Conservation (phyloP, 2,113 vertebrate genomes). For the Rhinolophus ferrumequinum region DNA sequence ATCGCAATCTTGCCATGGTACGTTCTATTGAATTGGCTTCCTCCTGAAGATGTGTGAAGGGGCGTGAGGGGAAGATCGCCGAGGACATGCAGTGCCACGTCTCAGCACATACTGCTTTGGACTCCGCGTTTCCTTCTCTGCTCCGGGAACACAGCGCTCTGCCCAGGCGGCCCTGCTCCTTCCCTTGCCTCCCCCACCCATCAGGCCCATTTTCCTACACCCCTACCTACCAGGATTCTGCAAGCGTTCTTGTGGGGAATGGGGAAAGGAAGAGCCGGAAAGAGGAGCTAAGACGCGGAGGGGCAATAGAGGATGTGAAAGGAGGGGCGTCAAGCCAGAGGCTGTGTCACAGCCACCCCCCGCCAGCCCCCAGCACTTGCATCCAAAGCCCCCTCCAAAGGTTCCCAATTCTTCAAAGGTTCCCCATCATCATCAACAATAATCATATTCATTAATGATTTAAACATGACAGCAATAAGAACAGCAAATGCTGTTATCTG, state of each 20-base stretch:
- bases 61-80: not conserved
- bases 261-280: not conserved
- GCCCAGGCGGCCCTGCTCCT: not conserved
- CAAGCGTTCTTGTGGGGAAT: not conserved
- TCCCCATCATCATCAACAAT: no score
- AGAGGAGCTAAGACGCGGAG: not conserved
- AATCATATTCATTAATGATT: not conserved
- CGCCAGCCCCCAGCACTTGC: no score
- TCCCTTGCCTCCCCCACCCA: not conserved
- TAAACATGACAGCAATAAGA: not conserved
- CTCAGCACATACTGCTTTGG: fast-evolving
- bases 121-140: not conserved
- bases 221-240: not conserved
- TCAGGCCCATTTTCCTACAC: not conserved
- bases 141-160: not conserved
- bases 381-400: not conserved
- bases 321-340: not conserved
- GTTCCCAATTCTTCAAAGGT: not conserved
- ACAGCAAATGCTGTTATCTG: not conserved
- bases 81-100: not conserved
- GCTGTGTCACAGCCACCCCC: not conserved
- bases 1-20: constrained; percentile 54
- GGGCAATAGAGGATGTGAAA: not conserved
- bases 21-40: constrained; percentile 82
- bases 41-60: constrained; percentile 75